Evolutionary conservation across 2,888 invertebrate genomes (phyloP), one percentile per base, ranked within the genome.

Genomic region (Diarsia dahlii): DNA sequence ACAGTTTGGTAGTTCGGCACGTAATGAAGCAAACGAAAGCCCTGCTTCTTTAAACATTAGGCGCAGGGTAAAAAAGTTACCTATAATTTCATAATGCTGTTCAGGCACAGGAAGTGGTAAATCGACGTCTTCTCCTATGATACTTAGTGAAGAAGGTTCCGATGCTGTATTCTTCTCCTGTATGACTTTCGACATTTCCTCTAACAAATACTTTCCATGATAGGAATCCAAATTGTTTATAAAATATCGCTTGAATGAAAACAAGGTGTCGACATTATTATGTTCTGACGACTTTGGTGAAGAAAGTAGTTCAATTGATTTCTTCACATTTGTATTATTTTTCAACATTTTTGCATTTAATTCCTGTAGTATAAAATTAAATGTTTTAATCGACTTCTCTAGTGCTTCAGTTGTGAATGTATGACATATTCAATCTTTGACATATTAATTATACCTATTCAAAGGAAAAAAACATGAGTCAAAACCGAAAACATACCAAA

Each of bases 151-250:
- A 9, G 92, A 85, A 18, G 90, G 91, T 4, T 89, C 88, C 0
- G 91, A 84, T 66, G 87, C 85, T 4, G 73, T 84, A 85, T 94
- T 94, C 78, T 90, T 93, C 50, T 94, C 93, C 20, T 93, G 79
- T n/a, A 78, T 13, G n/a, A 95, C 81, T 79, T 95, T 95, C 0
- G 91, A 86, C 2, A 96, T 70, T 79, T 94, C 91, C 58, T 96
- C 94, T 52, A 97, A 89, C 69, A 97, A 89, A 86, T 94, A 93
- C 87, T 94, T 94, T 15, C 97, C 97, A 84, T 97, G 97, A 90
- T 97, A 97, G n/a, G 96, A 96, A 90, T 97, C 97, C 64, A 97
- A 92, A 81, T 97, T 97, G 90, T 97, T 97, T 64, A 97, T 92
- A 89, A 97, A 97, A 89, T 97, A 95, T 62, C 97, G 95, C 89